A percentile compares a stretch with the other conserved stretches of the same genome.
Conservation (phyloP, 2,113 vertebrate genomes). For the Percina caprodes region DNA sequence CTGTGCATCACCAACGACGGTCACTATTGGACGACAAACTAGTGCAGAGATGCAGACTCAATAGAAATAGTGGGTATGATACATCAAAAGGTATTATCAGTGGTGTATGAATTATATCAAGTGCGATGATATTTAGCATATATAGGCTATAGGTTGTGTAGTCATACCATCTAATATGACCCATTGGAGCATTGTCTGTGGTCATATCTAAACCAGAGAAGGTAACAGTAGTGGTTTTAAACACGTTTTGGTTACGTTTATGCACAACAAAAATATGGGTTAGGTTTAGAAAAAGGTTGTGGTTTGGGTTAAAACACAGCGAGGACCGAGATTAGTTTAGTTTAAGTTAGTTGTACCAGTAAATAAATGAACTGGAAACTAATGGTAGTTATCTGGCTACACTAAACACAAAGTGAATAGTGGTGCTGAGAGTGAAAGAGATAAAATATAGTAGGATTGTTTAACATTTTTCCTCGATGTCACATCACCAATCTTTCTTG, state of each 20-base stretch:
- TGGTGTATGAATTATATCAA: not conserved
- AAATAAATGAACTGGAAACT: constrained; percentile 21
- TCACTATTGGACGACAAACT: constrained; percentile 29
- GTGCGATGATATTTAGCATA: no score
- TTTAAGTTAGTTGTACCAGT: not conserved
- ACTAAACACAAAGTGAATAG: not conserved
- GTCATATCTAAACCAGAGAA: no score
- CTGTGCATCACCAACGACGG: constrained; percentile 41
- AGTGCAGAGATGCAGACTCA: constrained; percentile 9
- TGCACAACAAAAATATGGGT: no score
- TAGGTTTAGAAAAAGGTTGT: no score
- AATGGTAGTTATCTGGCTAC: not conserved
- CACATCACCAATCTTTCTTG: constrained; percentile 49
- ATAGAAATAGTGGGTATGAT: not conserved
- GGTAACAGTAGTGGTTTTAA: no score
- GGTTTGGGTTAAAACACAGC: no score
- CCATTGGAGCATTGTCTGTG: no score
- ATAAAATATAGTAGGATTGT: constrained; percentile 42
- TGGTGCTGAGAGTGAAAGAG: constrained; percentile 1
- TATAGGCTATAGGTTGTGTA: no score
- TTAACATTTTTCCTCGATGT: constrained; percentile 60
- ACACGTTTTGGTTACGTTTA: no score
- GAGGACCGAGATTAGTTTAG: constrained; percentile 3
- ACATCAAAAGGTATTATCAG: not conserved
- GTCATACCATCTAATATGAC: no score